Base-by-base conservation (phyloP, 2,888 invertebrate species). In the Phengaris arion region DNA sequence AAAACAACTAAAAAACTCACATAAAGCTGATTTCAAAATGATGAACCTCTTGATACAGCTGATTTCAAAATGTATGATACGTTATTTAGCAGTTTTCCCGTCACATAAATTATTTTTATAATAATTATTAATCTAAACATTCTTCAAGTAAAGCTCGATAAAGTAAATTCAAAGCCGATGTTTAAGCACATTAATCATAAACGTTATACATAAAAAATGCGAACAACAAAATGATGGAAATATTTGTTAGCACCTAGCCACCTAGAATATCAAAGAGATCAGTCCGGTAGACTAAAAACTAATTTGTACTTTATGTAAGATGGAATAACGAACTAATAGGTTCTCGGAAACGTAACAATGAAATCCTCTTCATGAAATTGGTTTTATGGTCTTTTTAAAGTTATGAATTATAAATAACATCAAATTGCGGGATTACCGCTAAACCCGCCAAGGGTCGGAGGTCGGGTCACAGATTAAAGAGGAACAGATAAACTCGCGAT, bases 321-420 rank as follows among this genome's bases (percentile, higher is more conserved):
- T 22, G 22, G 5, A 64, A 64, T 6, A 64, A 45, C 12, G 35
- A 35, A 35, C 35, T 13, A 35, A 64, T 59, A 10, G 10, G 22
- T 45, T 64, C 35, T 12, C 12, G 10, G 35, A 64, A 45, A 59
- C 35, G 35, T 12, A 52, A 35, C 35, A 6, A 22, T 59, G 59
- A 59, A 59, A 22, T 22, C 5, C 9, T 10, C 64, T 35, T 64
- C 64, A 35, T 12, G 5, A 22, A 59, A 10, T 9, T 9, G 64
- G 35, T 35, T 64, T 64, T 64, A 35, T 64, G 64, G 64, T 35
- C 6, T 64, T 64, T 64, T 13, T 6, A 12, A 45, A 64, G 64
- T 45, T 45, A 64, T 64, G 64, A 64, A 22, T 59, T 59, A 59
- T 59, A 22, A 59, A 64, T 64, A 64, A 64, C 64, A 13, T 45